A percentile compares a stretch with the other conserved stretches of the same genome.
Evolutionary conservation across 2,888 invertebrate genomes (phyloP).

Genomic region (Aspidiotus destructor): DNA sequence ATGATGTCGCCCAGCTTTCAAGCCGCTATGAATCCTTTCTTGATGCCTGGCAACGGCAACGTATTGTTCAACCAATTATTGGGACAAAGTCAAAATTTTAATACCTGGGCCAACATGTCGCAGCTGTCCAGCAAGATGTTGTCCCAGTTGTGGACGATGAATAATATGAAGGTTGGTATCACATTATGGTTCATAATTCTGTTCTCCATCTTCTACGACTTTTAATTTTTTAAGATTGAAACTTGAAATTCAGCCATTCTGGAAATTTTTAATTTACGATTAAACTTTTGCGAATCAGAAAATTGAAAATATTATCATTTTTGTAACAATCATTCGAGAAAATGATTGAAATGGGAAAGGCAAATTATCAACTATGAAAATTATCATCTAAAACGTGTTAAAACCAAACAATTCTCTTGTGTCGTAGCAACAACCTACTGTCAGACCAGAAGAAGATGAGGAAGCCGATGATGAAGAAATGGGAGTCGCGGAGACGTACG

Average conservation of each 20-base stretch:
- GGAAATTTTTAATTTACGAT: too few relatives aligned
- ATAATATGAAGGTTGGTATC: constrained; percentile 36
- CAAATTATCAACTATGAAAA: too few relatives aligned
- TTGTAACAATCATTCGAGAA: too few relatives aligned
- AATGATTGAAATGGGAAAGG: too few relatives aligned
- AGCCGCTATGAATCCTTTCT: constrained; percentile 43
- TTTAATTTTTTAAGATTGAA: too few relatives aligned
- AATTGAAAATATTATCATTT: too few relatives aligned
- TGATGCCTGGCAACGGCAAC: constrained; percentile 37
- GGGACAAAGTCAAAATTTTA: constrained; percentile 42
- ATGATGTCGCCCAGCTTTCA: constrained; percentile 43
- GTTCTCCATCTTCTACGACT: too few relatives aligned
- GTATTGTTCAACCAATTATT: constrained; percentile 41
- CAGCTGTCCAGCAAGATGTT: constrained; percentile 40
- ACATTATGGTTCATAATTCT: too few relatives aligned
- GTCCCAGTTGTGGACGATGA: constrained; percentile 37
- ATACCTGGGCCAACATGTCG: constrained; percentile 41
- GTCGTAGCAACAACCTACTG: constrained; percentile 2
- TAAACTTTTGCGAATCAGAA: too few relatives aligned
- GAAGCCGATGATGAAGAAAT: constrained; percentile 53
- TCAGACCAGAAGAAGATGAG: constrained; percentile 38
- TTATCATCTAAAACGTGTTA: neutral
- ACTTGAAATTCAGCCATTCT: too few relatives aligned
- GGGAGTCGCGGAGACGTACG: constrained; percentile 96
- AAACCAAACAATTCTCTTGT: neutral